Conservation (phyloP, 2,797 vertebrate genomes). For the Schizopygopsis pylzovi region DNA sequence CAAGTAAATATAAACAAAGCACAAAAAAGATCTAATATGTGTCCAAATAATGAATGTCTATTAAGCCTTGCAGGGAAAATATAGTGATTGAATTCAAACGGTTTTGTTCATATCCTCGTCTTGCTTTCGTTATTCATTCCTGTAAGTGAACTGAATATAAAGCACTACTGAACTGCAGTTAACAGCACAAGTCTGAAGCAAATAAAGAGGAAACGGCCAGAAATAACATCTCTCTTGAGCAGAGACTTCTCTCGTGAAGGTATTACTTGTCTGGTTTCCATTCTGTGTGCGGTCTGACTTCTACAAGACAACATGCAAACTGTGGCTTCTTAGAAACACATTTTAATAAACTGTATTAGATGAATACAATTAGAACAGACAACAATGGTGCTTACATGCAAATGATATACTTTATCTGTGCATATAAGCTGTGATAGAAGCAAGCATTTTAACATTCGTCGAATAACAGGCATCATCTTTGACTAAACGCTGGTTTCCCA, state of each 20-base stretch:
- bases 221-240: neutral
- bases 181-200: neutral
- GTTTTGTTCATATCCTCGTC: neutral
- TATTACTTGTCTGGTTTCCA: neutral
- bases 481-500: neutral
- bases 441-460: no score
- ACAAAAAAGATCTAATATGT: neutral
- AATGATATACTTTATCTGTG: neutral
- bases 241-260: neutral
- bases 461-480: neutral
- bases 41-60: neutral
- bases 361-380: neutral
- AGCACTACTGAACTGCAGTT: neutral
- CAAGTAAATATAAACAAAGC: no score
- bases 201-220: conserved; percentile 20
- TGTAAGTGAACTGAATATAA: neutral
- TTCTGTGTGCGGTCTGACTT: neutral
- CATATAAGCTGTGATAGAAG: neutral
- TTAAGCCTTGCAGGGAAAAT: neutral
- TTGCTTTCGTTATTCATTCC: neutral
- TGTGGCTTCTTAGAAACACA: neutral
- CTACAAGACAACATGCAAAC: neutral
- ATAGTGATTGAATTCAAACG: neutral
- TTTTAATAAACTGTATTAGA: neutral
- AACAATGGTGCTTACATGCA: neutral